phyloP scores from a whole-genome alignment of 2,797 vertebrate species.

The Furcifer pardalis region DNA sequence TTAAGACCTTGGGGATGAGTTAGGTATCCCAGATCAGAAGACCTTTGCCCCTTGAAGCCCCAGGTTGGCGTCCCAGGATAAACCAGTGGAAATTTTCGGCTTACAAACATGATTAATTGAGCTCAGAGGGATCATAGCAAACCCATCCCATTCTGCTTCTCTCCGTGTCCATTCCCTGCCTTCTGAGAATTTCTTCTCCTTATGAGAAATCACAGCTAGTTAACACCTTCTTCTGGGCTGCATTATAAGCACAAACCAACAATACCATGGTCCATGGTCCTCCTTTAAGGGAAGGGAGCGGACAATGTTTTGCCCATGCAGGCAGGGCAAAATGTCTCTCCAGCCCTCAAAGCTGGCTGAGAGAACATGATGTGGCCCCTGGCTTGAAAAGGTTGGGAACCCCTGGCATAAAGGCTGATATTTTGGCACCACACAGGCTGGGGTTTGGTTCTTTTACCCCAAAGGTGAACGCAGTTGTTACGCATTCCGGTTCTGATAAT shows the following conservation, averaged over 20 bases:
- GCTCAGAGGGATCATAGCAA: constrained; percentile 5
- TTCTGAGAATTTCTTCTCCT: constrained; percentile 2
- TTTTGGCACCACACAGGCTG: no score
- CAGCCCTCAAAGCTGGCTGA: no score
- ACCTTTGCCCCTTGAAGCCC: constrained; percentile 32
- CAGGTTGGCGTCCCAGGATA: constrained; percentile 14
- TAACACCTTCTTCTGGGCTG: background rate
- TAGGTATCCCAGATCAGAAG: constrained; percentile 33
- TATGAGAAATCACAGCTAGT: constrained; percentile 29
- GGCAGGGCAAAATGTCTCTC: no score
- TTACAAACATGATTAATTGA: constrained; percentile 24
- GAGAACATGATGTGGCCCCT: no score
- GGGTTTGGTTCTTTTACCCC: background rate
- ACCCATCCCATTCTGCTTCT: background rate
- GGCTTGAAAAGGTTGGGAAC: no score
- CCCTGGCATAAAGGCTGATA: background rate
- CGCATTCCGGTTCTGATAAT: constrained; percentile 22
- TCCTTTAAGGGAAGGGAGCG: background rate
- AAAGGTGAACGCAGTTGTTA: constrained; percentile 27
- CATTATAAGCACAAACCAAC: background rate
- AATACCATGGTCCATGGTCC: background rate
- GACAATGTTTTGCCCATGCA: no score
- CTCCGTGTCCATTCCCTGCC: background rate
- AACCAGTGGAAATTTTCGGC: background rate
- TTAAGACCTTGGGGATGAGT: constrained; percentile 21